Evolutionary conservation across 2,113 vertebrate species (phyloP).

Genomic region (Grallaria varia): DNA sequence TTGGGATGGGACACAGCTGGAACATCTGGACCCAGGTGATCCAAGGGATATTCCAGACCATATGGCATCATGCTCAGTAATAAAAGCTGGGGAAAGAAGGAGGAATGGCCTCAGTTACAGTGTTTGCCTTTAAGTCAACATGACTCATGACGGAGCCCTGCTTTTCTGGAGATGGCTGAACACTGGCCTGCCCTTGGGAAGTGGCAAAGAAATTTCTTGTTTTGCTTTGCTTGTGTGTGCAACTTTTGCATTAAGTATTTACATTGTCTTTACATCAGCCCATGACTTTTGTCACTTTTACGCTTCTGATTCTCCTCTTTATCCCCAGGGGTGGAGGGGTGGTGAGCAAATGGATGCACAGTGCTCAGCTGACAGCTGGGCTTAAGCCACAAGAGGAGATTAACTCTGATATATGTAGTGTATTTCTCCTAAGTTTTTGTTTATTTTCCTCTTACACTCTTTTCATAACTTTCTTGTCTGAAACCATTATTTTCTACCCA

Average conservation of each 20-base stretch:
- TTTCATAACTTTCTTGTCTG: neutral
- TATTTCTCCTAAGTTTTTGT: neutral
- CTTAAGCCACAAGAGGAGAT: neutral
- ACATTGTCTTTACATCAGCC: neutral
- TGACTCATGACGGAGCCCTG: rapidly evolving
- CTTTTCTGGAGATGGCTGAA: neutral
- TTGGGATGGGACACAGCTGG: neutral
- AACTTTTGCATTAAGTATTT: neutral
- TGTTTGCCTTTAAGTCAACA: neutral
- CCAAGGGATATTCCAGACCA: neutral
- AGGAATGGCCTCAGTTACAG: rapidly evolving
- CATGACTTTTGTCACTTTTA: neutral
- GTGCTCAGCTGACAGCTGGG: neutral
- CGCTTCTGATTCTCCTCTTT: neutral
- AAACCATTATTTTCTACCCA: neutral
- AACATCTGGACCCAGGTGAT: neutral
- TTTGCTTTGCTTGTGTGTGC: neutral
- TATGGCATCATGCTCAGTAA: neutral
- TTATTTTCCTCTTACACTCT: neutral
- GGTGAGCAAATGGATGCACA: rapidly evolving
- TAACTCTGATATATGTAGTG: neutral
- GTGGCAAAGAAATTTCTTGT: neutral
- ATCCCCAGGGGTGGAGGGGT: rapidly evolving
- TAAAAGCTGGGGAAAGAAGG: neutral
- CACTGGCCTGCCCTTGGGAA: neutral